Conservation (phyloP, 2,113 vertebrate genomes). For the Eupsittula cactorum region DNA sequence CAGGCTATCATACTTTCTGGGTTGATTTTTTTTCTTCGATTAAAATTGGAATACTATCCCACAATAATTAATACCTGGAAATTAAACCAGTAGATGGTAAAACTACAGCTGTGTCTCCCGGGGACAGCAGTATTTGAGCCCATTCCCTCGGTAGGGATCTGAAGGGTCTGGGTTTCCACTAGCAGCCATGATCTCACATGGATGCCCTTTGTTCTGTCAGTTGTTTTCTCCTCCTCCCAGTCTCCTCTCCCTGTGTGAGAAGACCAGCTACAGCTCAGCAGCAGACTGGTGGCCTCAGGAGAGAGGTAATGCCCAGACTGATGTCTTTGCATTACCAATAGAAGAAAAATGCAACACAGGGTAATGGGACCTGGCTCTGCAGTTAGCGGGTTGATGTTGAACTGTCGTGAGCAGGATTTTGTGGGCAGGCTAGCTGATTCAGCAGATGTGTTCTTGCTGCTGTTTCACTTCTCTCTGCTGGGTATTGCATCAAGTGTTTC, state of each 20-base stretch:
- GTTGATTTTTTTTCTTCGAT: neutral
- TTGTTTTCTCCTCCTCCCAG: neutral
- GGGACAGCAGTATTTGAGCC: neutral
- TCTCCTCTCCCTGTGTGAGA: rapidly evolving
- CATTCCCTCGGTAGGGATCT: rapidly evolving
- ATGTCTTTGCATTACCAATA: neutral
- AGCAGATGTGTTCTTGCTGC: neutral
- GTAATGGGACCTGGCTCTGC: neutral
- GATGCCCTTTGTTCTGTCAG: neutral
- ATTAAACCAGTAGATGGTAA: neutral
- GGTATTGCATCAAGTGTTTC: neutral
- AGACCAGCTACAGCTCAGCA: neutral
- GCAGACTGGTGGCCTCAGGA: neutral
- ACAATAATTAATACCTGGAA: slow-evolving; percentile 1
- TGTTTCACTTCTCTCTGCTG: neutral
- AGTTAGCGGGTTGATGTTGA: neutral
- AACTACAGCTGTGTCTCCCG: neutral
- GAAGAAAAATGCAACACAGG: neutral
- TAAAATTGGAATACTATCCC: neutral
- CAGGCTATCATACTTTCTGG: neutral
- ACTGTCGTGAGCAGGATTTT: neutral
- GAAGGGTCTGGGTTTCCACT: neutral
- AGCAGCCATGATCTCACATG: neutral
- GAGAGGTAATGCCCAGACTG: neutral
- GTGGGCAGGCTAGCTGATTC: neutral